Base-by-base conservation (phyloP, 1,140 invertebrate genomes). In the Caenorhabditis elegans region DNA sequence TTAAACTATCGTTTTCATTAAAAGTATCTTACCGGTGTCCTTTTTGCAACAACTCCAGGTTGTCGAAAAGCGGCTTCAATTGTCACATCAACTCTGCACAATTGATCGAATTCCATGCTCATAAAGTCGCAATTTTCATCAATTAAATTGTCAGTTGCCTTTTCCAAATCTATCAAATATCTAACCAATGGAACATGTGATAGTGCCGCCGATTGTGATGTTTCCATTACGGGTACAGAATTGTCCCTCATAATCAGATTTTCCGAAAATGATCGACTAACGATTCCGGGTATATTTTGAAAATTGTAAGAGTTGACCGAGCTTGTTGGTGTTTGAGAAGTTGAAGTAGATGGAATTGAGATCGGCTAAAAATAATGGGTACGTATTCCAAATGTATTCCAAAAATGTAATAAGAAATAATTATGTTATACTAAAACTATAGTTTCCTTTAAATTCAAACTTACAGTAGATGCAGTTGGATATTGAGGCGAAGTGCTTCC, bases 1-100 rank as follows among this genome's bases (percentile, higher is more conserved):
- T n/a, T n/a, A n/a, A n/a, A n/a, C n/a, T n/a, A n/a, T n/a, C n/a
- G n/a, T n/a, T n/a, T n/a, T n/a, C n/a, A n/a, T n/a, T n/a, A 78
- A 43, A 43, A 82, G 15, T 17, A 65, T 43, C 83, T 60, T 22
- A 84, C 83, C 53, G 83, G 81, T 22, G 83, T 84, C 34, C 83
- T 47, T 24, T 84, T 84, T 0, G 83, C 83, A 3, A 84, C 83
- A 76, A 84, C 78, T 46, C 83, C 83, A 17, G 83, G 83, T 26
- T 84, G 81, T 76, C 48, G 81, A 46, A 84, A 84, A 10, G 83
- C 80, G 11, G 80, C 48, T 49, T 84, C 83, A 79, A 84, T 84
- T 4, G 83, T 84, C 1, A 84, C 83, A 76, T 84, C 83, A 26
- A 84, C 83, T 28, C 83, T 28, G 75, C 83, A 84, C 24, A 84